Base-by-base conservation (phyloP, 2,888 invertebrate genomes). In the Tetragnatha montana region DNA sequence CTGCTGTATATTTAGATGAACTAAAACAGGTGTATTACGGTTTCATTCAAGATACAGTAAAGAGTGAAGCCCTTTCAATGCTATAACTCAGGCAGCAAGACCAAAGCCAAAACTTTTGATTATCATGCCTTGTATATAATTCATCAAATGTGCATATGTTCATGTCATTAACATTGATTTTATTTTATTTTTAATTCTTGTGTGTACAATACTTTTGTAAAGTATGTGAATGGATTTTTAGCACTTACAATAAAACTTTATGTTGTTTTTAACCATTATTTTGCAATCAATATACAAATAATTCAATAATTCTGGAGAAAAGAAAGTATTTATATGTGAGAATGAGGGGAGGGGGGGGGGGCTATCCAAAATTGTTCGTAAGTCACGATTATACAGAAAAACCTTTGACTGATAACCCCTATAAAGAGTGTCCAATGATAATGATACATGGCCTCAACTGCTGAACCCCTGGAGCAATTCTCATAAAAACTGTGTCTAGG, bases 61-160 rank as follows among this genome's bases (percentile, higher is more conserved):
- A 7, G 81, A 81, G 71, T 71, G 71, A 50, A n/a, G 6, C 49
- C 21, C 17, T n/a, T 73, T 17, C 21, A 73, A 47, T 47, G 79
- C 35, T 71, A 7, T 60, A 78, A 80, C 86, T 86, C 86, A 86
- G 86, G 86, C 86, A 79, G 22, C 35, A 79, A 86, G 86, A 86
- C 86, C 86, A 86, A 86, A 80, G 80, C 79, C 83, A 82, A 81
- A 78, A 73, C 70, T 22, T 50, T 71, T 50, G 21, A 73, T 60
- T 81, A 70, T 22, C 22, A 70, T 75, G 75, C 75, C 60, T 35
- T 85, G 85, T 85, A 85, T 50, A 82, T 82, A 85, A 51, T 22
- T 78, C 84, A 76, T 84, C 73, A 51, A 60, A 85, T 10, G 73
- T 85, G 85, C 78, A 85, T 85, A 70, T 78, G 69, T 71, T 85